A percentile compares a stretch with the other conserved stretches of the same genome.
Conservation (phyloP, 2,113 vertebrate species). For the Sclerurus mexicanus region DNA sequence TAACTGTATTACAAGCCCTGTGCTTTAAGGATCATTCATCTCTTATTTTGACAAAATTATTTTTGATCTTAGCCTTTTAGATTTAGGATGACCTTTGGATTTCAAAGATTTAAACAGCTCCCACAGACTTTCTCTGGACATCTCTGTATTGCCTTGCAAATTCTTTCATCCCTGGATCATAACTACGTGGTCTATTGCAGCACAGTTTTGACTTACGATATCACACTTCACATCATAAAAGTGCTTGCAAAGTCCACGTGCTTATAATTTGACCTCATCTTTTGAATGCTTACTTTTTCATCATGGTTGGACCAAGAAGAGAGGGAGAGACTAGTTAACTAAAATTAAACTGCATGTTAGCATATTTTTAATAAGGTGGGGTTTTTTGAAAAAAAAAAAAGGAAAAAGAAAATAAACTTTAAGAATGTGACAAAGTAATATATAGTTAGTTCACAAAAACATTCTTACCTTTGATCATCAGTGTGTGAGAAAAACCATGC, state of each 20-base stretch:
- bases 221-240: background rate
- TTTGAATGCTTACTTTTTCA: background rate
- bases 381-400: background rate
- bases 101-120: background rate
- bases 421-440: background rate
- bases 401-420: background rate
- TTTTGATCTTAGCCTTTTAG: background rate
- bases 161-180: background rate
- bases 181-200: background rate
- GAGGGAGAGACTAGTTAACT: background rate
- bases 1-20: background rate
- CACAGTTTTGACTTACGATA: background rate
- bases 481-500: background rate
- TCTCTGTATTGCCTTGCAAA: background rate
- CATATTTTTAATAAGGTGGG: background rate
- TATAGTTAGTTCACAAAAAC: background rate
- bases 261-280: background rate
- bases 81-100: background rate
- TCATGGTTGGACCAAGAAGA: background rate
- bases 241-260: background rate
- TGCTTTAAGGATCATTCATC: background rate
- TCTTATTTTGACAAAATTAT: background rate
- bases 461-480: constrained; percentile 25
- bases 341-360: background rate
- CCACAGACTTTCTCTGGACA: background rate